Base-by-base conservation (phyloP, 2,888 invertebrate species). In the Drosophila paramelanica region DNA sequence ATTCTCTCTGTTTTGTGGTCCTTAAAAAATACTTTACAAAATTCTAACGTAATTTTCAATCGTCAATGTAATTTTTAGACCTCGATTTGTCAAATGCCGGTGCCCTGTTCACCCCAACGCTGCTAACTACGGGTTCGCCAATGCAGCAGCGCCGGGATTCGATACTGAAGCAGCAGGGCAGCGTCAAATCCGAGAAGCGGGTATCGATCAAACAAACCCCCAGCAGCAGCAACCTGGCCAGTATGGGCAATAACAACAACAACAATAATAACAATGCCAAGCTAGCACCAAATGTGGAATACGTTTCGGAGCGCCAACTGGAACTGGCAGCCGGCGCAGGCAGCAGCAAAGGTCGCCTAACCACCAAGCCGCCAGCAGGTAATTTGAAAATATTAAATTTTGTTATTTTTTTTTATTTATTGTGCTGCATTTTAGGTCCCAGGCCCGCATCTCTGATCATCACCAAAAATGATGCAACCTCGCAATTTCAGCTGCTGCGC, bases 401-500 rank as follows among this genome's bases (percentile, higher is more conserved):
- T 1, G 2, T 13, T 39, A 6, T 3, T 14, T 14, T 11, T 20
- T 39, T 20, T 17, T 3, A 25, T 10, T 8, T 8, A 14, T 23
- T 23, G 1, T n/a, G 17, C 1, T 7, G 4, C 23, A 14, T 33
- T 59, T 1, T 45, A 92, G 92, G 92, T 62, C 90, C 91, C 0
- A 83, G 92, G 17, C 92, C 92, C n/a, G 92, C 92, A 3, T 92
- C 92, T 3, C 75, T 92, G 73, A 90, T 92, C 39, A 89, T 92
- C 53, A 91, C 91, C 10, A 90, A 91, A 79, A 90, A 87, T 68
- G 92, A 92, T 59, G 76, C 87, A 31, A 90, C 75, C 68, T 78
- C 91, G 23, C 92, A 92, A 67, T 91, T 92, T 62, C 92, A 92
- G 70, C 77, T 92, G 66, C 86, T 91, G 39, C 91, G 92, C 51